phyloP scores from a whole-genome alignment of 2,797 vertebrate genomes.

The Pyrocephalus nanus region DNA sequence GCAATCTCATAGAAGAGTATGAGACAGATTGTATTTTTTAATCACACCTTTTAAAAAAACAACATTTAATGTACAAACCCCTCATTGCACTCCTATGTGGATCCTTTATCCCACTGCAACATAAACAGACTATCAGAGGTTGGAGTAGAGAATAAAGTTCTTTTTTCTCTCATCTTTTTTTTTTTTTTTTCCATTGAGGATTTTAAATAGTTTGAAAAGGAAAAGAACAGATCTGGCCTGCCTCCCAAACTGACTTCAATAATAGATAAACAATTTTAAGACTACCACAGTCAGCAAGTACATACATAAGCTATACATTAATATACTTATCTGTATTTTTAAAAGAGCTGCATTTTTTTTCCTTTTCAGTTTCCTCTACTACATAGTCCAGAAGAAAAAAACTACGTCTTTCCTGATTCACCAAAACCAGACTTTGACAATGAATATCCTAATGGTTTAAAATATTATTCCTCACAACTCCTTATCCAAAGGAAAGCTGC shows the following conservation, averaged over 20 bases:
- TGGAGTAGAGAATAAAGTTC: neutral
- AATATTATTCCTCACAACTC: neutral
- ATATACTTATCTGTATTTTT: neutral
- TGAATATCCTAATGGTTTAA: neutral
- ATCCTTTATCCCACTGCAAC: neutral
- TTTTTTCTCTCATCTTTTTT: neutral
- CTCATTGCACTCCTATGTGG: neutral
- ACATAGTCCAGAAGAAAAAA: neutral
- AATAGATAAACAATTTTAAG: slow-evolving; percentile 5
- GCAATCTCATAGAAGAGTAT: neutral
- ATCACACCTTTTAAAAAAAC: slow-evolving; percentile 55
- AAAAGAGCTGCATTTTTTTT: neutral
- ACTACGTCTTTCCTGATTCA: neutral
- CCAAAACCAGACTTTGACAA: neutral
- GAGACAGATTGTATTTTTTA: slow-evolving; percentile 36
- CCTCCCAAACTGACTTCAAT: neutral
- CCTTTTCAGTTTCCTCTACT: neutral
- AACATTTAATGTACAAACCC: neutral
- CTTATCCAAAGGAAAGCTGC: neutral
- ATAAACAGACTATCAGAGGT: neutral
- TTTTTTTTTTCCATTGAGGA: neutral
- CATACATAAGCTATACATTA: neutral
- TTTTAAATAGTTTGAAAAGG: slow-evolving; percentile 13
- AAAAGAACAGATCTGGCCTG: neutral
- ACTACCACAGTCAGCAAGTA: neutral